Evolutionary conservation across 1,140 invertebrate genomes (phyloP), one percentile per base, ranked within the genome.

Genomic region (Stratiolaelaps scimitus): DNA sequence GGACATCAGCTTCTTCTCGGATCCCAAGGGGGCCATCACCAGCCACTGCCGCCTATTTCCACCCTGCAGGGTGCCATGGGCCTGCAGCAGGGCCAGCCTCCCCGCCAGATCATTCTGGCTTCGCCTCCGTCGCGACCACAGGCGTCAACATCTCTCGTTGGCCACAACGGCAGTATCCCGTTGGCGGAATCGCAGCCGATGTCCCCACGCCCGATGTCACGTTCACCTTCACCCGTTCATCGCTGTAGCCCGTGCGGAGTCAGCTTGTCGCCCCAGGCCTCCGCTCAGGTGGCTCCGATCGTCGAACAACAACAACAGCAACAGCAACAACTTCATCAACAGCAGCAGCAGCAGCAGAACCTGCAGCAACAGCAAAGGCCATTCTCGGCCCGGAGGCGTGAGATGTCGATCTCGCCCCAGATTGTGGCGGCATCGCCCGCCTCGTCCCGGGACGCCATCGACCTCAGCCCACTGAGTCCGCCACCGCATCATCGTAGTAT

Each of bases 21-120:
- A 40, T 40, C 34, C 10, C 34, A 40, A 40, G 47, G 19, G 19
- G 15, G 47, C 23, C 53, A 26, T 2, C 53, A 60, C 34, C n/a
- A 60, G 53, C 17, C 26, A 2, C 34, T 60, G 53, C 53, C 53
- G 26, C 53, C 53, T 1, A 60, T 60, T 29, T 17, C 53, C 53
- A 60, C 53, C 15, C 26, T 60, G 20, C 53, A 60, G 26, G 10
- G 34, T 10, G 10, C 34, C 34, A 40, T 40, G 34, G 4, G 34
- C 34, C 53, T 29, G 15, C 53, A 15, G 53, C 53, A 60, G 10
- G 26, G 26, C 26, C 53, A 60, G 23, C 26, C 34, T 15, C 26
- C 34, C 15, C 53, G 53, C 15, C 53, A 34, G 20, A 60, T 60
- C 23, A 60, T 60, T 10, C 53, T 60, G 26, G 53, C 53, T 15